Evolutionary conservation across 2,797 vertebrate genomes (phyloP).

Genomic region (Alauda arvensis): DNA sequence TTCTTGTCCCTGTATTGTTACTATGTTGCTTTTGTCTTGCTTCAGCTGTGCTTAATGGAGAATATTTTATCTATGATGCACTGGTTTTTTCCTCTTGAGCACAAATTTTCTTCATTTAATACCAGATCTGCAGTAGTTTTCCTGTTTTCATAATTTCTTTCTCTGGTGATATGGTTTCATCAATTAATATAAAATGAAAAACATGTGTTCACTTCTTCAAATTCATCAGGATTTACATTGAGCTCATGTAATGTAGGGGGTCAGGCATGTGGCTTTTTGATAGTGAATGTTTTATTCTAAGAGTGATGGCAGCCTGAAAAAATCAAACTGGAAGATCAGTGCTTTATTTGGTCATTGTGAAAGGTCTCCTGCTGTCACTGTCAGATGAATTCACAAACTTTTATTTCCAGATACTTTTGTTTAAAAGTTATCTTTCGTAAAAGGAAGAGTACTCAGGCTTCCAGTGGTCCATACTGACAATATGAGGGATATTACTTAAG

Average conservation of each 20-base stretch:
- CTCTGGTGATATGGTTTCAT: neutral
- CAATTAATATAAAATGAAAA: neutral
- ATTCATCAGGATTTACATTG: neutral
- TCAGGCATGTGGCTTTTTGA: neutral
- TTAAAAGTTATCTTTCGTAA: neutral
- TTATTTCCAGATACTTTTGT: neutral
- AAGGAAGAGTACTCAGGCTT: neutral
- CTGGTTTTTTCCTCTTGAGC: neutral
- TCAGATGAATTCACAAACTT: neutral
- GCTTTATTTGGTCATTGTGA: neutral
- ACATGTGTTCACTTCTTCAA: neutral
- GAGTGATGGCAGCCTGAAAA: neutral
- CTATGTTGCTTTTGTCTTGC: neutral
- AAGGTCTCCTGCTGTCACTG: neutral
- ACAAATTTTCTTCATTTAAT: neutral
- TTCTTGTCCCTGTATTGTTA: neutral
- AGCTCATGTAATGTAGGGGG: accelerated
- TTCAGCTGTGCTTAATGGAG: neutral
- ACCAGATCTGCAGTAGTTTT: neutral
- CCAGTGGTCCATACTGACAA: neutral
- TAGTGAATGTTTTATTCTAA: neutral
- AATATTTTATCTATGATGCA: neutral
- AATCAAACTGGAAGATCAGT: neutral
- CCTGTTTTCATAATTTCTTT: neutral
- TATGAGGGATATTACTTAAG: neutral